Evolutionary conservation across 2,113 vertebrate species (phyloP).

Genomic region (Cinclus cinclus): DNA sequence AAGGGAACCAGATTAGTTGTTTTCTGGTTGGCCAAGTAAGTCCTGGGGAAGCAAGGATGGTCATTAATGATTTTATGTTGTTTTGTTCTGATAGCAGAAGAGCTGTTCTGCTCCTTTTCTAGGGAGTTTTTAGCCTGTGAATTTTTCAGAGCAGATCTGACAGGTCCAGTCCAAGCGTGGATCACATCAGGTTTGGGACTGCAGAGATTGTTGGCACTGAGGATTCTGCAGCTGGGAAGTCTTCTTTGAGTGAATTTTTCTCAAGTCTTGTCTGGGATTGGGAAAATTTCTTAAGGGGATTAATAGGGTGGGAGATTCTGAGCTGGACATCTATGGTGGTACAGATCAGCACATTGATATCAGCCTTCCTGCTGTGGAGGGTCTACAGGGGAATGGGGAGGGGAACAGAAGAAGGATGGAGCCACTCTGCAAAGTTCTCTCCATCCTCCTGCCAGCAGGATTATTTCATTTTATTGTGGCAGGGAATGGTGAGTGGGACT

Average conservation of each 20-base stretch:
- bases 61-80: not conserved
- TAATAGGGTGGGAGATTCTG: not conserved
- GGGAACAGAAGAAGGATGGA: not conserved
- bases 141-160: not conserved
- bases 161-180: not conserved
- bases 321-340: not conserved
- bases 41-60: not conserved
- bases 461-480: not conserved
- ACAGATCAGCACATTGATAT: not conserved
- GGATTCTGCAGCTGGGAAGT: not conserved
- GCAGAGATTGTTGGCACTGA: not conserved
- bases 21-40: not conserved
- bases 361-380: not conserved
- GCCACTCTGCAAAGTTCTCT: not conserved
- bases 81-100: not conserved
- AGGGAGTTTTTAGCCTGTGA: not conserved
- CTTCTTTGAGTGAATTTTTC: not conserved
- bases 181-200: fast-evolving
- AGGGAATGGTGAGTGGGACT: not conserved
- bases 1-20: not conserved
- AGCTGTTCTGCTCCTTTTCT: not conserved
- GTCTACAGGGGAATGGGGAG: not conserved
- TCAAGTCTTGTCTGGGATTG: not conserved
- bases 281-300: not conserved
- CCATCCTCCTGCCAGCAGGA: not conserved